Base-by-base conservation (phyloP, 1,140 invertebrate genomes). In the Hyles euphorbiae region DNA sequence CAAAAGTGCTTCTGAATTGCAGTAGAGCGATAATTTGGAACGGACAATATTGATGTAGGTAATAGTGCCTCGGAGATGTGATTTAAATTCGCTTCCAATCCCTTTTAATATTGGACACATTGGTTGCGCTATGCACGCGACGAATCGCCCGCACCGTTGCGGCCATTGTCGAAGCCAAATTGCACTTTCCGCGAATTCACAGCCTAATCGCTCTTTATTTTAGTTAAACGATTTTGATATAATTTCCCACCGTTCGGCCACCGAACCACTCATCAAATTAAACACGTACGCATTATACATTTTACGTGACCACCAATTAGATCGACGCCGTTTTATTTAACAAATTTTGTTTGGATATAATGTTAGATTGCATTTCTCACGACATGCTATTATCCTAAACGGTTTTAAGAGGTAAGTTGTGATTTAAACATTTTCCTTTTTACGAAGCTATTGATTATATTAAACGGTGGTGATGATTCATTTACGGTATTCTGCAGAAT, bases 201-300 rank as follows among this genome's bases (percentile, higher is more conserved):
- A 40, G 36, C 36, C 36, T 40, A 72, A 78, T 78, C 62, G 60
- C 68, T 71, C 65, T 63, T 70, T 76, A 76, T 80, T 83, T 81
- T 68, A 72, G 71, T 74, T 86, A 81, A 83, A 76, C 79, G 76
- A 65, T 83, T 81, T 79, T 72, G 63, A 76, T 79, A 80, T 83
- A 84, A 87, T 79, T 80, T 72, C 74, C 67, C 61, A 72, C 70
- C 63, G 71, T 68, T 72, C 73, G 53, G 53, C 65, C 50, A 58
- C 9, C 46, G 56, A 81, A 80, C 80, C 81, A 63, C 67, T 84
- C 71, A 85, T 87, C 76, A 85, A 74, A 79, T 74, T 76, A 86
- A 84, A 82, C 72, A 77, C 80, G 69, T 71, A 71, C 68, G 73
- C 76, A 83, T 82, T 85, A 86, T 82, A 74, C 77, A 72, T 83